Percentiles rank a stretch among this genome's conserved stretches.
Conservation (phyloP, 2,113 vertebrate species). For the Planiliza haematocheilus region DNA sequence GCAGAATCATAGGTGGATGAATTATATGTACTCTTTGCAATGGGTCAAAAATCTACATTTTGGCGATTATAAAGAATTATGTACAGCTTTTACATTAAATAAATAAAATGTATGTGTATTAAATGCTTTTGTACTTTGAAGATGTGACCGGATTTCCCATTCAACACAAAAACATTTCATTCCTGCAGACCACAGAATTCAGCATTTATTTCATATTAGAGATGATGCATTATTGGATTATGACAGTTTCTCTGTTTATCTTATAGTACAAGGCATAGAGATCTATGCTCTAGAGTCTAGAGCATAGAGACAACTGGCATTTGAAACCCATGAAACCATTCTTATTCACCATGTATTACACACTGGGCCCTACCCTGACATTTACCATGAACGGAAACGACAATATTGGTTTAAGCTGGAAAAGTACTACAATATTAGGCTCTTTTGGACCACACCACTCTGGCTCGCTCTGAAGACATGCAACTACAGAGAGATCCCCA, state of each 20-base stretch:
- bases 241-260: constrained; percentile 3
- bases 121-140: constrained; percentile 23
- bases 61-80: constrained; percentile 66
- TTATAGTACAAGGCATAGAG: constrained; percentile 1
- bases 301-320: constrained; percentile 7
- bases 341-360: constrained; percentile 6
- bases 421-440: constrained; percentile 16
- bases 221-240: constrained; percentile 42
- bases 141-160: background rate
- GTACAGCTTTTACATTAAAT: constrained; percentile 75
- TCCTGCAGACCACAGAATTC: constrained; percentile 23
- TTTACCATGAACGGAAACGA: constrained; percentile 14
- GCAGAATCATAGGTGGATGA: constrained; percentile 49
- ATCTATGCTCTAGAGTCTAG: too few relatives aligned
- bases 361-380: background rate
- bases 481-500: too few relatives aligned
- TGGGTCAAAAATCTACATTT: constrained; percentile 48
- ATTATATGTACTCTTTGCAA: constrained; percentile 19
- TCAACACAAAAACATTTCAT: background rate
- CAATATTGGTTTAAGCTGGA: background rate
- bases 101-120: constrained; percentile 72
- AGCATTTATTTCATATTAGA: constrained; percentile 54
- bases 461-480: too few relatives aligned
- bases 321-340: constrained; percentile 15
- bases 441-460: too few relatives aligned